Evolutionary conservation across 1,140 invertebrate genomes (phyloP).

Genomic region (Dendrolimus kikuchii): DNA sequence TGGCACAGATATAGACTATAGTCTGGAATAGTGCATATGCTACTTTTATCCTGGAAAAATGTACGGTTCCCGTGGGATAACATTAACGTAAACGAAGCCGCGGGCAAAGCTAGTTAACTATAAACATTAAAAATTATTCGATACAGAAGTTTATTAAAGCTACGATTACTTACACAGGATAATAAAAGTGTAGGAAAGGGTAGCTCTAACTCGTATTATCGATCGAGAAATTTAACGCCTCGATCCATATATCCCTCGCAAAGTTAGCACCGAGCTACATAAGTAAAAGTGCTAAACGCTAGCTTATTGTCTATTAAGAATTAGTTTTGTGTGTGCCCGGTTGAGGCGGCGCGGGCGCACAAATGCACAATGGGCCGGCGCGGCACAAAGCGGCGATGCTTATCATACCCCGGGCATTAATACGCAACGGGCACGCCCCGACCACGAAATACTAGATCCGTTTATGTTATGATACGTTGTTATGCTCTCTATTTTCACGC

Average conservation of each 20-base stretch:
- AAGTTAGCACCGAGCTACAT: conserved; percentile 47
- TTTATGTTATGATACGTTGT: conserved; percentile 38
- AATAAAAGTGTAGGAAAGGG: too few relatives aligned
- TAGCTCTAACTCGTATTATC: too few relatives aligned
- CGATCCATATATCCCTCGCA: conserved; percentile 41
- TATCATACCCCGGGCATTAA: conserved; percentile 55
- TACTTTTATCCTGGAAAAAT: too few relatives aligned
- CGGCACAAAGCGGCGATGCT: conserved; percentile 48
- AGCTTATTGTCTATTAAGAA: conserved; percentile 66
- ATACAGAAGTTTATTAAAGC: too few relatives aligned
- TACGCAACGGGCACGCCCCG: conserved; percentile 53
- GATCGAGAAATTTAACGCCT: conserved; percentile 2
- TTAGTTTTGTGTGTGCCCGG: conserved; percentile 42
- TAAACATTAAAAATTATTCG: too few relatives aligned
- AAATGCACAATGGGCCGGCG: conserved; percentile 51
- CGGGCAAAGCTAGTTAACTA: too few relatives aligned
- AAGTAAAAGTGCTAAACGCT: conserved; percentile 61
- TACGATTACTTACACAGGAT: too few relatives aligned
- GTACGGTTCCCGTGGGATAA: too few relatives aligned
- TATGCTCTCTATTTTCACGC: conserved; percentile 38
- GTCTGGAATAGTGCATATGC: too few relatives aligned
- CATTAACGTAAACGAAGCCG: too few relatives aligned
- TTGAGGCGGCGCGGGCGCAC: conserved; percentile 25
- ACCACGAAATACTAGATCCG: conserved; percentile 58
- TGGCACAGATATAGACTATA: too few relatives aligned